Evolutionary conservation across 2,113 vertebrate genomes (phyloP).

Genomic region (Notothenia coriiceps): DNA sequence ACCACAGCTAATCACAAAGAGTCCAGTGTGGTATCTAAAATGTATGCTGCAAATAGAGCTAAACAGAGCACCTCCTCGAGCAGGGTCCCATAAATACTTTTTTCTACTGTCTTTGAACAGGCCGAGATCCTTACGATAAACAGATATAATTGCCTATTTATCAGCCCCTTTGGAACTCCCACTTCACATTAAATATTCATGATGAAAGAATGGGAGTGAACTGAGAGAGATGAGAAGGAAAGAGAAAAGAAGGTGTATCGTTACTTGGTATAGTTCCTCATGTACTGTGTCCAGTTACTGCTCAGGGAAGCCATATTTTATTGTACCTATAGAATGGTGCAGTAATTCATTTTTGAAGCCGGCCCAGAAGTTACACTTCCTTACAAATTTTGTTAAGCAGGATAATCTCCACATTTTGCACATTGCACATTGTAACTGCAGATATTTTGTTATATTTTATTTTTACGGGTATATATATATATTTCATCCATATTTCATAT

Average conservation of each 20-base stretch:
- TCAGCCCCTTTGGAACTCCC: conserved; percentile 15
- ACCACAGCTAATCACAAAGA: conserved; percentile 21
- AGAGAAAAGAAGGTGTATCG: neutral
- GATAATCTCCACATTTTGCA: too few species aligned
- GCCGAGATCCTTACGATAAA: conserved; percentile 40
- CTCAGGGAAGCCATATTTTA: neutral
- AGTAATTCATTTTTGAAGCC: too few species aligned
- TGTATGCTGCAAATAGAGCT: conserved; percentile 13
- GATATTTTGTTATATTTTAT: too few species aligned
- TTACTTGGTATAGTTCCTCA: neutral
- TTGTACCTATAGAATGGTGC: neutral
- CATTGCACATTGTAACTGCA: too few species aligned
- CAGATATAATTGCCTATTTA: conserved; percentile 64
- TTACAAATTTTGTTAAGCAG: too few species aligned
- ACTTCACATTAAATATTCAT: conserved; percentile 51
- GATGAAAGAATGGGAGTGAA: conserved; percentile 27
- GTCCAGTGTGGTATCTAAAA: neutral
- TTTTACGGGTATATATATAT: too few species aligned
- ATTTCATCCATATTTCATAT: too few species aligned
- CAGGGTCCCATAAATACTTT: conserved; percentile 11
- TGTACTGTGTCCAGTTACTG: neutral
- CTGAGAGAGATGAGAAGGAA: neutral
- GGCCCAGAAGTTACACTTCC: too few species aligned
- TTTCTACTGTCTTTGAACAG: conserved; percentile 33
- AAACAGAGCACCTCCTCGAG: conserved; percentile 41